These are phyloP conservation scores for Plotosus lineatus DNA, from an alignment of 2,113 vertebrate genomes.

Conservation along the genomic window DNA sequence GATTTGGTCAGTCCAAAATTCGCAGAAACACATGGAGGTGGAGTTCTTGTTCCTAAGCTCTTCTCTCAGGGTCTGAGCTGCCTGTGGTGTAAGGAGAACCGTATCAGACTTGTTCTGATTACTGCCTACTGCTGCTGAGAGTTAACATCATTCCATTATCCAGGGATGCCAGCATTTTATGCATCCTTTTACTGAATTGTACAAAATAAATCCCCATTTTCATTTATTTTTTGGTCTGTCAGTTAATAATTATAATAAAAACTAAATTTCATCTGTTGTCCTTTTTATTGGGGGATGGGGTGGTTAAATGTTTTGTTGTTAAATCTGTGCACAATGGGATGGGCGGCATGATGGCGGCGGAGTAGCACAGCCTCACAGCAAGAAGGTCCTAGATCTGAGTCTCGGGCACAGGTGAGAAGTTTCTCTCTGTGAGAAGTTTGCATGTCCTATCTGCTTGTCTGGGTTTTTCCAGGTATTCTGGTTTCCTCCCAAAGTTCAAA, in stretches of 20 bases:
- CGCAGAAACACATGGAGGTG: not conserved
- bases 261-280: slow-evolving; percentile 77
- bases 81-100: slow-evolving; percentile 8
- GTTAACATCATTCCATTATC: slow-evolving; percentile 73
- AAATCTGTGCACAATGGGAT: too few species aligned
- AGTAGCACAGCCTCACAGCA: too few species aligned
- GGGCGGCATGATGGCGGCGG: too few species aligned
- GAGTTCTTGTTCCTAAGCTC: slow-evolving; percentile 20
- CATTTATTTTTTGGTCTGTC: slow-evolving; percentile 65
- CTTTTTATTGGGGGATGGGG: slow-evolving; percentile 51
- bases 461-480: too few species aligned
- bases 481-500: too few species aligned
- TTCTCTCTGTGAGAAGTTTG: too few species aligned
- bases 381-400: too few species aligned
- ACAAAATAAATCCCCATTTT: slow-evolving; percentile 64
- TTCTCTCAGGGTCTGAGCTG: slow-evolving; percentile 27
- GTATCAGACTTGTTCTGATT: slow-evolving; percentile 60
- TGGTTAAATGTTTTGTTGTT: too few species aligned
- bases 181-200: slow-evolving; percentile 63
- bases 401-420: too few species aligned
- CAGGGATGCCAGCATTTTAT: slow-evolving; percentile 53
- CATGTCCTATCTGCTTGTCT: too few species aligned
- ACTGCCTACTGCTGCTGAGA: slow-evolving; percentile 66
- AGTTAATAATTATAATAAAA: slow-evolving; percentile 77
- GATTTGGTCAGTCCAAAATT: not conserved